Base-by-base conservation (phyloP, 2,888 invertebrate genomes). In the Sarcophaga rosellei region DNA sequence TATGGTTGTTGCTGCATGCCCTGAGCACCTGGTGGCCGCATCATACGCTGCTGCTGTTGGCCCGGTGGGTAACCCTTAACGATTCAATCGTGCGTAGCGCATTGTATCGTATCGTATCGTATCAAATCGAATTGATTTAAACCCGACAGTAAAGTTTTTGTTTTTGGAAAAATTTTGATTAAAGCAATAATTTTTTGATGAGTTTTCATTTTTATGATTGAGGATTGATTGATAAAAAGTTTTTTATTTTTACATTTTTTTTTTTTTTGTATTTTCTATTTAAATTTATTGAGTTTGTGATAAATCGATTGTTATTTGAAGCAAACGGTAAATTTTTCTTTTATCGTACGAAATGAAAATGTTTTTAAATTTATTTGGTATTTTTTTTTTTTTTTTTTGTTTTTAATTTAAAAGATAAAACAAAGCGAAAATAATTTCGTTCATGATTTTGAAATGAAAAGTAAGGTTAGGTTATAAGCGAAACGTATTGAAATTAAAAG, bases 1-100 rank as follows among this genome's bases (percentile, higher is more conserved):
- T 94, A 90, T 88, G 92, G 90, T 84, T 90, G 92, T 88, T 92
- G 89, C 90, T 87, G 92, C 93, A 88, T 94, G 94, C 47, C 95
- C 81, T 98, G 91, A 86, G 89, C 89, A 86, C 90, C 91, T 88
- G 90, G 91, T 65, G 91, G 89, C 88, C 92, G 89, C 83, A 91
- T 91, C 90, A 91, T 91, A 69, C 92, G 89, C 85, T 90, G 91
- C 82, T 85, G 90, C 81, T 80, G 91, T 88, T 86, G 86, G 63
- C 89, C 90, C 84, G 91, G 90, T 87, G 91, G 92, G 81, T 91
- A 92, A 88, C 92, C 92, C 92, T 92, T 91, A 88, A 68, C 20
- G 47, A 73, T 77, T 65, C 65, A 82, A 82, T 83, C 8, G 8
- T 35, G 3, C 35, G 35, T 35, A 35, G 8, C 8, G 35, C 35